phyloP scores from a whole-genome alignment of 1,140 invertebrate species.

The Sinonovacula constricta region DNA sequence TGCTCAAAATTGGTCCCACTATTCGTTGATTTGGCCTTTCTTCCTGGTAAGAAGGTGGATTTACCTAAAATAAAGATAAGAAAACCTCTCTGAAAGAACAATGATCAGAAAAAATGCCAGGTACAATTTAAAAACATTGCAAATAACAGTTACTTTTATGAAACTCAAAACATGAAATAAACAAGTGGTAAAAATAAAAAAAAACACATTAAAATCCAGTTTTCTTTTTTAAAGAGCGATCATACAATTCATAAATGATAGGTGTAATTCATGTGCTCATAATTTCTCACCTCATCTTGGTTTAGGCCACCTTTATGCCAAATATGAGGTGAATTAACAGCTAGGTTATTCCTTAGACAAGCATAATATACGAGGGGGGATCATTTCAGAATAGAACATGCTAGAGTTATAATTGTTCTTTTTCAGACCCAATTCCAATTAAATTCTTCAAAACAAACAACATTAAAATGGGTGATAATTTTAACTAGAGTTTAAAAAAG shows the following conservation, averaged over 20 bases:
- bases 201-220: background rate
- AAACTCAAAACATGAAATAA: background rate
- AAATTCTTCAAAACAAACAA: background rate
- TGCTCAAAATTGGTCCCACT: constrained; percentile 49
- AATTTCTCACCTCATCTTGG: background rate
- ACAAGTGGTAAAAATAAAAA: background rate
- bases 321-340: too few relatives aligned
- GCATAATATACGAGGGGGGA: background rate
- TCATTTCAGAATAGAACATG: background rate
- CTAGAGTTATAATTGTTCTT: background rate
- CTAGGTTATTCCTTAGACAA: background rate
- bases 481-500: background rate
- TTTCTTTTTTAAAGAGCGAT: background rate
- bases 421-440: background rate
- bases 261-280: background rate
- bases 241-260: background rate
- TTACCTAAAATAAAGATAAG: constrained; percentile 70
- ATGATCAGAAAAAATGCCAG: constrained; percentile 2
- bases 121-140: background rate
- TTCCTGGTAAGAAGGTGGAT: constrained; percentile 67
- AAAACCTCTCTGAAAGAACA: constrained; percentile 1
- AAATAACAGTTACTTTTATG: background rate
- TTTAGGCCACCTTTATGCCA: too few relatives aligned
- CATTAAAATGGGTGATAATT: background rate
- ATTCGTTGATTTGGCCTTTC: constrained; percentile 65